A percentile compares a stretch with the other conserved stretches of the same genome.
These are phyloP conservation scores for Netelia virgata DNA, from an alignment of 2,888 invertebrate species.

Conservation along the genomic window DNA sequence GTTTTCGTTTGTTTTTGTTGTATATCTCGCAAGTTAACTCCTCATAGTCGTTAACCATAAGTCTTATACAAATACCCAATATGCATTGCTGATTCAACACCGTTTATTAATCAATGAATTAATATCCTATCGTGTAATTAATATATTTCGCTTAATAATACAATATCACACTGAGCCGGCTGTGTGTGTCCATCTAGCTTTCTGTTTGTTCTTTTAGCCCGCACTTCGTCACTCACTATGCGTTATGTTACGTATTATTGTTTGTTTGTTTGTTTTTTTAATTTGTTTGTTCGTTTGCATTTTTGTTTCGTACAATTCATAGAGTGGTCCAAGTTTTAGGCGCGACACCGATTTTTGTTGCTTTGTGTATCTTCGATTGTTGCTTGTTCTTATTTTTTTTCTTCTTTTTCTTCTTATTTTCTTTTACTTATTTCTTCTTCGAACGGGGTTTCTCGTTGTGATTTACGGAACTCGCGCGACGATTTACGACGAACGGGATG, in stretches of 20 bases:
- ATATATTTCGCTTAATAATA: conserved; percentile 80
- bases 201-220: conserved; percentile 63
- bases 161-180: conserved; percentile 84
- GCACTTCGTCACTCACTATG: conserved; percentile 74
- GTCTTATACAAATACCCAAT: conserved; percentile 73
- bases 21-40: conserved; percentile 42
- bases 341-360: conserved; percentile 58
- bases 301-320: conserved; percentile 27
- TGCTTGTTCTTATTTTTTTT: conserved; percentile 20
- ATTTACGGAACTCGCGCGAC: conserved; percentile 54
- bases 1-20: neutral
- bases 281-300: too few relatives aligned
- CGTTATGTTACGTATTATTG: conserved; percentile 31
- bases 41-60: conserved; percentile 48
- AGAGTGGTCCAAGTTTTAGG: conserved; percentile 66
- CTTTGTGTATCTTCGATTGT: neutral
- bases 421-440: neutral
- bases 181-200: conserved; percentile 79
- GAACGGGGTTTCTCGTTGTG: conserved; percentile 54
- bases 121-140: conserved; percentile 63
- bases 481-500: conserved; percentile 61
- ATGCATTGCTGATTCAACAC: conserved; percentile 70
- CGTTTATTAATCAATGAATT: conserved; percentile 70
- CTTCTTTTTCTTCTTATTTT: neutral
- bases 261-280: conserved; percentile 31